Evolutionary conservation across 30 jellyfish, hydroid and myxozoan genomes (phyloP), one percentile per base, ranked within the genome.

Genomic region (Aurelia coerulea): DNA sequence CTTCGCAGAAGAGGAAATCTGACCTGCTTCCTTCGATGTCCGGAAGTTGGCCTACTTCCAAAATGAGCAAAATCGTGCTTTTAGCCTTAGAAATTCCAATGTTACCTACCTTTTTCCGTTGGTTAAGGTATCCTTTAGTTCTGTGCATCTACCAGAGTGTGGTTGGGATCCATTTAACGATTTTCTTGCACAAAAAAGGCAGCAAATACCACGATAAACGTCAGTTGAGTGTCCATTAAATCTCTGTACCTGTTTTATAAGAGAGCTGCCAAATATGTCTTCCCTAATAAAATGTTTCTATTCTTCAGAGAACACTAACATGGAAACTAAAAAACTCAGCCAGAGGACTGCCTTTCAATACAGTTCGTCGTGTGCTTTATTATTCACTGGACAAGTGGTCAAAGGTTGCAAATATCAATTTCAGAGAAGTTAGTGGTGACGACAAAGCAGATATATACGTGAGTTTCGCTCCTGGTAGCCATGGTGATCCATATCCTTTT

Each of bases 261-360:
- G 10, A 66, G 9, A 0, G 17, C 53, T 49, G 5, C 42, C 32
- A 3, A 9, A 10, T 16, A 46, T 46, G 56, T 46, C 8, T 46
- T 46, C 56, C 19, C 14, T 66, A 39, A 39, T 39, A 3, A 6
- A 39, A 39, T 39, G 4, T 9, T 39, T 54, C 62, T 62, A 37
- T 35, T 34, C 5, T 13, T 2, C 67, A 83, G 92, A 58, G 81
- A 14, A 60, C 52, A 10, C 67, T 92, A 32, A 93, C 98, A 23
- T 93, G 98, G 98, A 83, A 73, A 63, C 68, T 93, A 32, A 34
- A 17, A 33, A 87, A 88, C 59, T 9, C 76, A 10, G 75, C 77
- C 60, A 37, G 74, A 16, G n/a, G 54, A 12, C 23, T 83, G 15
- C 49, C 18, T 42, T 11, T 56, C 41, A 50, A 54, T 17, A 60